Evolutionary conservation across 2,888 invertebrate species (phyloP), one percentile per base, ranked within the genome.

Genomic region (Hoplodrina blanda): DNA sequence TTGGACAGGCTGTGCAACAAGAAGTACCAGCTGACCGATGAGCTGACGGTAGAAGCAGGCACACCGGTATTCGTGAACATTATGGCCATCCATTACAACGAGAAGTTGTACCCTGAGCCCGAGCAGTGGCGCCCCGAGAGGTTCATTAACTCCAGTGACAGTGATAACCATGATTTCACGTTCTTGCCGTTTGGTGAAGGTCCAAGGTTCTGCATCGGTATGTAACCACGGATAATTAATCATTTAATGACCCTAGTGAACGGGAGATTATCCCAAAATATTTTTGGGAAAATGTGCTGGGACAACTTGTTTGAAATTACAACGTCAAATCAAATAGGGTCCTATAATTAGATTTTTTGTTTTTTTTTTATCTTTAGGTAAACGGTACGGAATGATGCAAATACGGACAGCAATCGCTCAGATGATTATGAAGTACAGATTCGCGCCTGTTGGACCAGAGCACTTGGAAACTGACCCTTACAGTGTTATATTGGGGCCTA

Each of bases 131-230:
- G 80, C 1, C 94, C 94, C 0, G 92, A 92, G 68, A 88, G 94
- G 63, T 91, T 92, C 80, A 65, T 68, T 6, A 73, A 82, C 19
- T 72, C 88, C 3, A 74, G 80, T 0, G 92, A 93, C 61, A 88
- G 83, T 33, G 92, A 93, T 60, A 93, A 93, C 44, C 75, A 88
- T 11, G 87, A 91, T 25, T 93, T 87, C 80, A 89, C 87, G 0
- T 93, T 92, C 62, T 53, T 94, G 25, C 93, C 94, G 0, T 94
- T 94, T 63, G 94, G 94, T 8, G 94, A 93, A 54, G 94, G 94
- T 49, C 94, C 94, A 1, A 89, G 92, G 10, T 93, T 92, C 66
- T 90, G 90, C 63, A 90, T 91, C 66, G 91, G 91, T 91, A 78
- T 33, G 73, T 77, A 46, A 37, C 44, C 15, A 19, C 11, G 15